phyloP scores from a whole-genome alignment of 2,113 vertebrate species.

The Emydura subglobosa region DNA sequence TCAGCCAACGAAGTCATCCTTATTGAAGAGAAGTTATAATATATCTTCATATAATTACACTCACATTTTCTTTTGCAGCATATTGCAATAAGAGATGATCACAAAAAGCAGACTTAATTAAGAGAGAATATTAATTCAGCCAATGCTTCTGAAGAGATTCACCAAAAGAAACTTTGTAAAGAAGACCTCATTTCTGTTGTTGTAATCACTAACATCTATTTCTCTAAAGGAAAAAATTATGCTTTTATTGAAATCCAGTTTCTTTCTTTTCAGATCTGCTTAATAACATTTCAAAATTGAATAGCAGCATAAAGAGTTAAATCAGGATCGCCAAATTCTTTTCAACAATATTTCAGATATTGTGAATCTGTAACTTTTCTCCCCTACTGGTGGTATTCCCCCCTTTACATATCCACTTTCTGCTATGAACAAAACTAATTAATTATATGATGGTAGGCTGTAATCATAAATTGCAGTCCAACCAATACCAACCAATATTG shows the following conservation, averaged over 20 bases:
- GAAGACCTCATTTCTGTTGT: not conserved
- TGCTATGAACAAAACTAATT: too few species aligned
- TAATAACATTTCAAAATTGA: not conserved
- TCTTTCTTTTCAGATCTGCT: not conserved
- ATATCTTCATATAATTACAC: not conserved
- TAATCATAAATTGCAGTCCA: too few species aligned
- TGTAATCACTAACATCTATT: not conserved
- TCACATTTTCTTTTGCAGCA: not conserved
- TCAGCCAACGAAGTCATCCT: not conserved
- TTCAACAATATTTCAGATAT: not conserved
- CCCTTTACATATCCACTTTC: too few species aligned
- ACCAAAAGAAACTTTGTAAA: not conserved
- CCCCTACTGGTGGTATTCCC: too few species aligned
- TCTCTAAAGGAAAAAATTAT: not conserved
- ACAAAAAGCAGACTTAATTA: not conserved
- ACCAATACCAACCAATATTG: too few species aligned
- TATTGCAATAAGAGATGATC: not conserved
- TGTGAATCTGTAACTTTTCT: not conserved
- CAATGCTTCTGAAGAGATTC: not conserved
- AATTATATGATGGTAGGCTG: too few species aligned
- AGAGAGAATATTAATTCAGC: not conserved
- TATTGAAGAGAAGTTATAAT: not conserved
- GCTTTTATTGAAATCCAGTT: not conserved
- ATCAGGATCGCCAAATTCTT: not conserved
- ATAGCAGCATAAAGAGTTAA: not conserved